Percentiles rank a stretch among this genome's conserved stretches.
phyloP scores from a whole-genome alignment of 2,797 vertebrate species.

The Pseudotriccus pelzelni region DNA sequence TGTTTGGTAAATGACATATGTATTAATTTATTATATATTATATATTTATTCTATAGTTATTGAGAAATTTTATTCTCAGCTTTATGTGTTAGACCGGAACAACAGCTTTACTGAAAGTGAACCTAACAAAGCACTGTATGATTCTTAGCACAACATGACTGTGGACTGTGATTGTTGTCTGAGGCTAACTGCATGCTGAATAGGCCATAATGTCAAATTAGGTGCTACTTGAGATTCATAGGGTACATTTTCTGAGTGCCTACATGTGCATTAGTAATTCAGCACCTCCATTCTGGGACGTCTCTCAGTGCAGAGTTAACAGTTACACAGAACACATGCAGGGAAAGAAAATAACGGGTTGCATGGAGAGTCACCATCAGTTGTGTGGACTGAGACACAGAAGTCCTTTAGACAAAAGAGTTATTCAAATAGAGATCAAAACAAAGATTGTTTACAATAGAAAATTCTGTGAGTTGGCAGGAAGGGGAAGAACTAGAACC shows the following conservation, averaged over 20 bases:
- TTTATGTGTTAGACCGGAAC: neutral
- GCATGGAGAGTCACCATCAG: neutral
- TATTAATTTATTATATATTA: neutral
- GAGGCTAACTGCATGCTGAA: slow-evolving; percentile 2
- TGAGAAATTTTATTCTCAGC: neutral
- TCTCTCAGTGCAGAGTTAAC: neutral
- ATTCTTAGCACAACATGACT: neutral
- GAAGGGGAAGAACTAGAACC: neutral
- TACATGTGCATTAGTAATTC: neutral
- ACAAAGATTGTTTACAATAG: neutral
- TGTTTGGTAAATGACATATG: neutral
- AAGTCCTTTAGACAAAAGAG: neutral
- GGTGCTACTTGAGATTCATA: slow-evolving; percentile 18
- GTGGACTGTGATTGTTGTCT: slow-evolving; percentile 9
- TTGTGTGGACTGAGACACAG: neutral
- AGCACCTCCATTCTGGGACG: neutral
- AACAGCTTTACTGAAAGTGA: neutral
- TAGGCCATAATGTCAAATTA: slow-evolving; percentile 31
- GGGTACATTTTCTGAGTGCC: neutral
- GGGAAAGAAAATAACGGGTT: neutral
- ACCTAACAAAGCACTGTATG: neutral
- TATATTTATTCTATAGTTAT: neutral
- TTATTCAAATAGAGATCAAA: neutral
- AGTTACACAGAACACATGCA: neutral
- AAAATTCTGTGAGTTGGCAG: neutral